Base-by-base conservation (phyloP, 1,140 invertebrate species). In the Leguminivora glycinivorella region DNA sequence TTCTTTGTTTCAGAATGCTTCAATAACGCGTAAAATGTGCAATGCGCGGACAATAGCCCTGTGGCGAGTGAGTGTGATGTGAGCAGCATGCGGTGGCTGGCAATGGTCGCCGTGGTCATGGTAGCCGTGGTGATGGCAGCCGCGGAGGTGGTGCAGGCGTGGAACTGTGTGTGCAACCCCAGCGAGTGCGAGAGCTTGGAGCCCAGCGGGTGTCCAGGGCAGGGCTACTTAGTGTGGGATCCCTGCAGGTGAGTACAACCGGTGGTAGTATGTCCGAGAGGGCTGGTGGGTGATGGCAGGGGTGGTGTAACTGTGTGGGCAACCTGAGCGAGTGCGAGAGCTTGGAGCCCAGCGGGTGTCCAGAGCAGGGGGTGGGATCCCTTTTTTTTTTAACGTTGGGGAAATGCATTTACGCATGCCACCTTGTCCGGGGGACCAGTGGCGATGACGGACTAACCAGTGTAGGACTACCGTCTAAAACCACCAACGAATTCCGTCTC, bases 161-260 rank as follows among this genome's bases (percentile, higher is more conserved):
- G 88, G 89, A 85, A 92, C 78, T 94, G 93, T 78, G 91, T 94
- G 60, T 94, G 93, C 85, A 93, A 93, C 76, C 92, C 90, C 40
- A 86, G 92, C 72, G 93, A 94, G 81, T 94, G 93, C 75, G 93
- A 94, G 81, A 90, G 90, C 70, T 75, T 94, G 77, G 93, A 93
- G 83, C 93, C 93, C 1, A 92, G 93, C 67, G 93, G 93, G 12
- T 94, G 93, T 78, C 93, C 93, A 7, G 93, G 93, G 6, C 81
- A 93, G 67, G 93, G 93, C 66, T 91, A 93, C 72, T 91, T 94
- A 14, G 93, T 94, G 17, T 94, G 93, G 93, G 93, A 94, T 83
- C 93, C 93, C 67, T 94, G 93, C 92, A 93, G 92, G 93, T 94
- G 73, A 83, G 86, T 31, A 26, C 2, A 10, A n/a, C n/a, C 56